These are phyloP conservation scores for Sebastes miniatus DNA, from an alignment of 2,797 vertebrate species.

Conservation along the genomic window DNA sequence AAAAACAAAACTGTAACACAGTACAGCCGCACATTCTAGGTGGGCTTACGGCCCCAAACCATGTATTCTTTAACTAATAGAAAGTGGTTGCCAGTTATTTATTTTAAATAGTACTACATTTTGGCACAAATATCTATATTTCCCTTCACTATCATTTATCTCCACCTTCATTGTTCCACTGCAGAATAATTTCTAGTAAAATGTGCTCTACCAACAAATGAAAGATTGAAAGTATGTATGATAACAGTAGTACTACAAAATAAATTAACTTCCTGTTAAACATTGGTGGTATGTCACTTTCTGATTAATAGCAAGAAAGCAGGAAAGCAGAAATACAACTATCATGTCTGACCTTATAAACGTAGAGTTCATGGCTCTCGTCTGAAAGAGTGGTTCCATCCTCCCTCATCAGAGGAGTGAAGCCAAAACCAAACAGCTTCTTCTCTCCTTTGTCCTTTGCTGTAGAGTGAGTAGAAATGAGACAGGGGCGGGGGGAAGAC, in stretches of 20 bases:
- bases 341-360: constrained; percentile 90
- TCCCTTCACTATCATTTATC: background rate
- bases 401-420: constrained; percentile 97
- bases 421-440: constrained; percentile 97
- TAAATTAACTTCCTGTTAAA: background rate
- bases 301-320: background rate
- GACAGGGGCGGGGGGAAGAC: background rate
- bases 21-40: background rate
- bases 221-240: background rate
- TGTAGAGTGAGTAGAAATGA: constrained; percentile 38
- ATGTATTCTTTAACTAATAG: background rate
- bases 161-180: background rate
- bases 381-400: constrained; percentile 97
- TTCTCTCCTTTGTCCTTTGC: constrained; percentile 99
- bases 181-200: no score
- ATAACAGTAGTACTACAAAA: background rate
- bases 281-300: background rate
- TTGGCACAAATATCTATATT: background rate
- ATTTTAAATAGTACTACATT: background rate
- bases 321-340: background rate
- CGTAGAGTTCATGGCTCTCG: constrained; percentile 95
- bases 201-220: no score
- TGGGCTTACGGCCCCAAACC: no score
- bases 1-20: background rate
- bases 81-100: background rate